Evolutionary conservation across 2,113 vertebrate species (phyloP).

Genomic region (Strigops habroptila): DNA sequence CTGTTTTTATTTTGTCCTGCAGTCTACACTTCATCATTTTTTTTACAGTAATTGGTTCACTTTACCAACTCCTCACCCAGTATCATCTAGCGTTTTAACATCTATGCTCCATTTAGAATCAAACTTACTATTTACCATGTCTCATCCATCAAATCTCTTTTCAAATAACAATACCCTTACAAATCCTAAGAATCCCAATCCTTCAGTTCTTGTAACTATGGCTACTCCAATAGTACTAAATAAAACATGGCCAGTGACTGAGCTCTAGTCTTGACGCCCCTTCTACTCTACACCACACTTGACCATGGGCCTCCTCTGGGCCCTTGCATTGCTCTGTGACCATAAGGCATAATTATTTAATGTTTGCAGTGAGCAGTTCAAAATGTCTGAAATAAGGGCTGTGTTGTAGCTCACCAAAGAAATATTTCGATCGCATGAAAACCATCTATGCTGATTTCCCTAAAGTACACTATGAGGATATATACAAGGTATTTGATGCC

Average conservation of each 20-base stretch:
- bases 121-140: background rate
- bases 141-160: background rate
- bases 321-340: background rate
- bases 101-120: background rate
- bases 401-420: background rate
- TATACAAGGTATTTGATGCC: background rate
- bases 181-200: background rate
- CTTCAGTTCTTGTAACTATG: accelerated
- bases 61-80: background rate
- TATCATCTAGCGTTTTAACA: background rate
- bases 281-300: background rate
- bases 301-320: background rate
- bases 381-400: background rate
- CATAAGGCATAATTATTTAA: background rate
- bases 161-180: background rate
- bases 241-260: background rate
- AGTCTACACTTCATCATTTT: background rate
- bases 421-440: background rate
- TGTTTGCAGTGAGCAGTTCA: background rate
- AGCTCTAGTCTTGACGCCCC: background rate
- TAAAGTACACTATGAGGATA: background rate
- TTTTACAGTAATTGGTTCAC: background rate
- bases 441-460: background rate
- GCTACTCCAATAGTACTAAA: background rate
- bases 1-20: background rate